A percentile compares a stretch with the other conserved stretches of the same genome.
Evolutionary conservation across 2,888 invertebrate genomes (phyloP).

Genomic region (Dynastes maya): DNA sequence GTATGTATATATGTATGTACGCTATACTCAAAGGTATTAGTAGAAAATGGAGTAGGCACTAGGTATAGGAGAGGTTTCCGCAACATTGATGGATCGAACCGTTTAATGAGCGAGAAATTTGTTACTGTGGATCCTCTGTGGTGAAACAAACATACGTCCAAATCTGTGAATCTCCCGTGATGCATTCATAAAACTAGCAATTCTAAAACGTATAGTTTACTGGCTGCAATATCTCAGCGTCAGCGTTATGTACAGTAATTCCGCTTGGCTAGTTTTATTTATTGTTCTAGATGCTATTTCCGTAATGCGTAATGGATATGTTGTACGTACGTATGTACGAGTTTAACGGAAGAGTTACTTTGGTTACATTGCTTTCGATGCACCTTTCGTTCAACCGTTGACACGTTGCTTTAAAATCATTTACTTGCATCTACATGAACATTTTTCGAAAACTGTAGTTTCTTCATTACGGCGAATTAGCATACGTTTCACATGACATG

Average conservation of each 20-base stretch:
- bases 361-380: no score
- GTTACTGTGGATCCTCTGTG: not conserved
- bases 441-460: no score
- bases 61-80: not conserved
- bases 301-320: not conserved
- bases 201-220: not conserved
- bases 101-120: constrained; percentile 21
- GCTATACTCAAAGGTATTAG: not conserved
- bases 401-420: no score
- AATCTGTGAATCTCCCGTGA: no score
- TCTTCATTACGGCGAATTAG: no score
- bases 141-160: not conserved
- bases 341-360: no score
- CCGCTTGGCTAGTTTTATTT: not conserved
- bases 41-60: not conserved
- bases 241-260: not conserved
- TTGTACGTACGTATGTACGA: no score
- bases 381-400: no score
- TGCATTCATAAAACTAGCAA: constrained; percentile 11
- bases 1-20: not conserved
- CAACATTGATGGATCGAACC: constrained; percentile 25
- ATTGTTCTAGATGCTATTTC: not conserved
- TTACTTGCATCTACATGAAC: no score
- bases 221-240: constrained; percentile 7
- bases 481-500: no score